phyloP scores from a whole-genome alignment of 2,888 invertebrate genomes.

The Morpho helenor region DNA sequence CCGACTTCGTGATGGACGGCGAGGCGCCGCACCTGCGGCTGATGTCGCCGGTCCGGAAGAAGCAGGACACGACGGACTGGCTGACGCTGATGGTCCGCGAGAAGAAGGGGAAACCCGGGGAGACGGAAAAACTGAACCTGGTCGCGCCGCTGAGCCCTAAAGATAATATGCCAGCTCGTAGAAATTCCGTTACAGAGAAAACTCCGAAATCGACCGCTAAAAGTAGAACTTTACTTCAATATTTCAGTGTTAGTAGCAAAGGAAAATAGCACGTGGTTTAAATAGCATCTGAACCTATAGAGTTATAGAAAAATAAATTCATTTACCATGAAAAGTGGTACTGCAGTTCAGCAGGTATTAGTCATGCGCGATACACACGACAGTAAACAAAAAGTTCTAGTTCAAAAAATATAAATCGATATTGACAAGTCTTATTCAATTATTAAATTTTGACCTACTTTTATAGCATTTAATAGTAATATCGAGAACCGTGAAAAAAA shows the following conservation, averaged over 20 bases:
- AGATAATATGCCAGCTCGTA: conserved; percentile 42
- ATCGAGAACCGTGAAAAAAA: too few relatives aligned
- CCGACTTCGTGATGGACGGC: conserved; percentile 87
- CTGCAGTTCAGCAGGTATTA: too few relatives aligned
- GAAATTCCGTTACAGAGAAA: conserved; percentile 47
- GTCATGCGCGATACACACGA: too few relatives aligned
- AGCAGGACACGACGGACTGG: conserved; percentile 85
- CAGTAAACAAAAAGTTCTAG: too few relatives aligned
- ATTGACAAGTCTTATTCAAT: too few relatives aligned
- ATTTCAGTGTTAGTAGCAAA: conserved; percentile 51
- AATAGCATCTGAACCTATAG: too few relatives aligned
- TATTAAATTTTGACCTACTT: too few relatives aligned
- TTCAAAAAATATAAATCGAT: too few relatives aligned
- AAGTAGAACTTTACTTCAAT: conserved; percentile 53
- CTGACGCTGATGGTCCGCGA: conserved; percentile 66
- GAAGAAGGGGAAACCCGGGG: conserved; percentile 28
- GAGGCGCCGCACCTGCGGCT: conserved; percentile 86
- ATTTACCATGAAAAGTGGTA: too few relatives aligned
- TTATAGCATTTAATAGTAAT: too few relatives aligned
- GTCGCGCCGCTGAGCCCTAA: conserved; percentile 44
- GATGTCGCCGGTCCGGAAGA: conserved; percentile 83
- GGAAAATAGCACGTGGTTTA: conserved; percentile 30
- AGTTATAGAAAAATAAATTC: too few relatives aligned
- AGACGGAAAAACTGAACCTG: conserved; percentile 11
- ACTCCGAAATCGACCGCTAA: conserved; percentile 43